These are phyloP conservation scores for Pangasius macronema DNA, from an alignment of 2,797 vertebrate species.

Conservation along the genomic window DNA sequence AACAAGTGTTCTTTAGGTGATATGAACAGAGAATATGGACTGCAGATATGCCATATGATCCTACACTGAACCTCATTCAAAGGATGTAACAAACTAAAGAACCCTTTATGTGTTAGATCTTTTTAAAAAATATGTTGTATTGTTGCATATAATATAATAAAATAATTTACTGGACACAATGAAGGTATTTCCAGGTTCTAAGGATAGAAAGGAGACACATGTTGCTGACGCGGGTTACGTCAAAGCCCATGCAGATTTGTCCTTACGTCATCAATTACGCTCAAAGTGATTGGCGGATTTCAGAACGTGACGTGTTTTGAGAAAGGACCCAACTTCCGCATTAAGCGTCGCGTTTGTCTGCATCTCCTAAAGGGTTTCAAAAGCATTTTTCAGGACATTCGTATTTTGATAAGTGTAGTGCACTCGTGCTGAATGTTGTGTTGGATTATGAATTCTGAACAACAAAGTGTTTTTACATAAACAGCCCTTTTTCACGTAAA, in stretches of 20 bases:
- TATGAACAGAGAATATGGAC: too few relatives aligned
- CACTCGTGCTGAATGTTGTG: not conserved
- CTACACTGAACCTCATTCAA: not conserved
- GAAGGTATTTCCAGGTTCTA: not conserved
- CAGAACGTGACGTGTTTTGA: slow-evolving; percentile 38
- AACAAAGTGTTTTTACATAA: not conserved
- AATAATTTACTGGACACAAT: not conserved
- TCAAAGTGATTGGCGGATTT: slow-evolving; percentile 42
- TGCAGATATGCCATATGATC: not conserved
- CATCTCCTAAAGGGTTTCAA: not conserved
- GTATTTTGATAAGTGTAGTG: not conserved
- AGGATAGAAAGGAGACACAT: slow-evolving; percentile 24
- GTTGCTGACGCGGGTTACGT: slow-evolving; percentile 37
- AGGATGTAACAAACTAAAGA: not conserved
- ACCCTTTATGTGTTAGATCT: not conserved
- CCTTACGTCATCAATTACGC: slow-evolving; percentile 45
- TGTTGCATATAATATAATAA: not conserved
- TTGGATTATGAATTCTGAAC: not conserved
- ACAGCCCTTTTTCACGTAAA: not conserved
- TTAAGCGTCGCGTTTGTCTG: not conserved
- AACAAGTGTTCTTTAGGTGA: not conserved
- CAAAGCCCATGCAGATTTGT: slow-evolving; percentile 23
- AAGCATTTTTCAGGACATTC: not conserved
- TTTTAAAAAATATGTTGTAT: not conserved
- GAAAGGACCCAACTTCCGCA: slow-evolving; percentile 57